Evolutionary conservation across 2,113 vertebrate genomes (phyloP).

Genomic region (Delphinapterus leucas): DNA sequence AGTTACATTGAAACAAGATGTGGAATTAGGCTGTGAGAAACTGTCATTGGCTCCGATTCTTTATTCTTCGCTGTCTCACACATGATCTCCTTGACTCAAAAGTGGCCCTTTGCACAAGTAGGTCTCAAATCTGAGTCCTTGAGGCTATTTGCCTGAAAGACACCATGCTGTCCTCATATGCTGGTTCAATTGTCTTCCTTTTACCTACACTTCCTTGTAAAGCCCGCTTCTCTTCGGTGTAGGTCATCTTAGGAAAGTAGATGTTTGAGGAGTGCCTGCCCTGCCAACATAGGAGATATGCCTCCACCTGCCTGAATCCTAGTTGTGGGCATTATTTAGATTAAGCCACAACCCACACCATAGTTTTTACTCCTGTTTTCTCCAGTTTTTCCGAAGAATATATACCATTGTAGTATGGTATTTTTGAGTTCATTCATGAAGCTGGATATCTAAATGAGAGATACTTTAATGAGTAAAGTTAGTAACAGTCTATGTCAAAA

Average conservation of each 20-base stretch:
- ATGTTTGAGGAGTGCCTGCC: background rate
- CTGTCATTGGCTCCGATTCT: no score
- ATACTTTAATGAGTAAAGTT: background rate
- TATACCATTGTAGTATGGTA: background rate
- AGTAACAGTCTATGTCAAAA: background rate
- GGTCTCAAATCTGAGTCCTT: background rate
- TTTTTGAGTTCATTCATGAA: conserved; percentile 22
- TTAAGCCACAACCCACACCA: background rate
- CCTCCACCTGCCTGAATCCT: background rate
- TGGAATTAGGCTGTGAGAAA: background rate
- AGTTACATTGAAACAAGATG: background rate
- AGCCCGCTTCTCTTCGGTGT: background rate
- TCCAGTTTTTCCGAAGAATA: background rate
- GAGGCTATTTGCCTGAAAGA: background rate
- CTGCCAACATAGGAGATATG: no score
- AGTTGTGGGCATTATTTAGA: background rate
- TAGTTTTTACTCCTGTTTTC: background rate
- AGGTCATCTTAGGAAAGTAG: background rate
- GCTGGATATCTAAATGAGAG: background rate
- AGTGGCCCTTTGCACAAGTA: background rate
- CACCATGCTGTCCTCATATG: background rate
- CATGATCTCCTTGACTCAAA: background rate
- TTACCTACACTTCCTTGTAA: background rate
- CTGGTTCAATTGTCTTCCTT: background rate
- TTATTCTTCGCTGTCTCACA: background rate